Conservation (phyloP, 2,888 invertebrate genomes). For the Amphipoea lucens region DNA sequence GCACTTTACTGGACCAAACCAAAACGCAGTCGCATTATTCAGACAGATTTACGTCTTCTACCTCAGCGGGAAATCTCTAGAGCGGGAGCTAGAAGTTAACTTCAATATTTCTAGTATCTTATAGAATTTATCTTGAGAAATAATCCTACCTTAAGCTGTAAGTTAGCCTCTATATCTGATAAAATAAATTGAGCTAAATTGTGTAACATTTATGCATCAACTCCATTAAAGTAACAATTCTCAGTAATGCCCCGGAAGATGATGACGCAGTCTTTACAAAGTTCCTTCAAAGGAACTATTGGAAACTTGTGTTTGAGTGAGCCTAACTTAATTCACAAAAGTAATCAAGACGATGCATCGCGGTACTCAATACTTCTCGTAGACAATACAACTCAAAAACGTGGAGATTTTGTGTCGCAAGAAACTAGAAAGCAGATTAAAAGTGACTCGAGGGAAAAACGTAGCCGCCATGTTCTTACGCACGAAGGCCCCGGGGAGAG, state of each 20-base stretch:
- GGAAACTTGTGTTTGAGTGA: neutral
- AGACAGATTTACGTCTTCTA: conserved; percentile 72
- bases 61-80: conserved; percentile 62
- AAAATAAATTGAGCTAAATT: neutral
- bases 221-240: neutral
- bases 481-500: conserved; percentile 77
- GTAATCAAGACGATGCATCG: conserved; percentile 43
- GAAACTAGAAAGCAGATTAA: conserved; percentile 81
- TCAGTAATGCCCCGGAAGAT: neutral
- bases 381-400: conserved; percentile 35
- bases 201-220: neutral
- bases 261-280: neutral
- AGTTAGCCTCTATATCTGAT: neutral
- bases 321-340: conserved; percentile 21
- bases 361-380: conserved; percentile 33
- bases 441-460: conserved; percentile 75
- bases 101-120: conserved; percentile 27
- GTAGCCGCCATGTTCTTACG: conserved; percentile 76
- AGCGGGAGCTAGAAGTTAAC: conserved; percentile 21
- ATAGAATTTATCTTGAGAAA: conserved; percentile 32
- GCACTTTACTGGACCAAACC: conserved; percentile 71
- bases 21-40: conserved; percentile 73
- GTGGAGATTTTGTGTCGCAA: conserved; percentile 60
- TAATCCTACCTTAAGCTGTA: neutral
- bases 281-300: neutral